A percentile compares a stretch with the other conserved stretches of the same genome.
phyloP scores from a whole-genome alignment of 2,113 vertebrate genomes.

The Halichoeres trimaculatus region DNA sequence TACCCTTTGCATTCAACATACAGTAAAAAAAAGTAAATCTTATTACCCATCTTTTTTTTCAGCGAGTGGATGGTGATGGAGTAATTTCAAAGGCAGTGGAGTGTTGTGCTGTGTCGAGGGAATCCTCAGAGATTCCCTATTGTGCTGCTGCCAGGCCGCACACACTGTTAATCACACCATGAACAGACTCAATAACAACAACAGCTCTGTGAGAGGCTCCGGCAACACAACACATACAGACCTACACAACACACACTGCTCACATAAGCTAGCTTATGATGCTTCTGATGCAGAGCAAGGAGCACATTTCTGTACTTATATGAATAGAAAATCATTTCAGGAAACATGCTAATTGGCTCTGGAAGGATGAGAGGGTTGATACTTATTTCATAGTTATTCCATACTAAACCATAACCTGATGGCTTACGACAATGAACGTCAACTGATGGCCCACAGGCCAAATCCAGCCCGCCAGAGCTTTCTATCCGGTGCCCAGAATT shows the following conservation, averaged over 20 bases:
- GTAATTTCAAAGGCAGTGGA: conserved; percentile 77
- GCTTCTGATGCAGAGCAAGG: conserved; percentile 23
- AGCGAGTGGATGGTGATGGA: conserved; percentile 70
- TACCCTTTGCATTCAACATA: conserved; percentile 73
- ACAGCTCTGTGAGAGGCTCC: conserved; percentile 60
- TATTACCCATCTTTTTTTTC: conserved; percentile 74
- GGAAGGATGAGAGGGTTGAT: neutral
- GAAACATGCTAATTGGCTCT: neutral
- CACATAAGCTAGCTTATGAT: conserved; percentile 19
- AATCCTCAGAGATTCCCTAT: conserved; percentile 75
- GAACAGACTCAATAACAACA: conserved; percentile 78
- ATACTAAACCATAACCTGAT: neutral
- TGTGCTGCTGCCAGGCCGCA: conserved; percentile 73
- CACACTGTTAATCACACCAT: conserved; percentile 77
- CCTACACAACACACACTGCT: conserved; percentile 20
- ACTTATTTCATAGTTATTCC: neutral
- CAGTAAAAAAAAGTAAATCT: conserved; percentile 62
- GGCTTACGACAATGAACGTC: neutral
- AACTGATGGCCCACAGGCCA: too few species aligned
- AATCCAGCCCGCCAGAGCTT: too few species aligned
- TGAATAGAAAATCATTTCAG: neutral
- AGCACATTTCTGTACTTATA: conserved; percentile 26
- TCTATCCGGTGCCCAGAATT: too few species aligned
- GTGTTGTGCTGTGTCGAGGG: conserved; percentile 68
- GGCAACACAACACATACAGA: conserved; percentile 37